A percentile compares a stretch with the other conserved stretches of the same genome.
These are phyloP conservation scores for Leptodactylus fallax DNA, from an alignment of 2,797 vertebrate species.

Conservation along the genomic window DNA sequence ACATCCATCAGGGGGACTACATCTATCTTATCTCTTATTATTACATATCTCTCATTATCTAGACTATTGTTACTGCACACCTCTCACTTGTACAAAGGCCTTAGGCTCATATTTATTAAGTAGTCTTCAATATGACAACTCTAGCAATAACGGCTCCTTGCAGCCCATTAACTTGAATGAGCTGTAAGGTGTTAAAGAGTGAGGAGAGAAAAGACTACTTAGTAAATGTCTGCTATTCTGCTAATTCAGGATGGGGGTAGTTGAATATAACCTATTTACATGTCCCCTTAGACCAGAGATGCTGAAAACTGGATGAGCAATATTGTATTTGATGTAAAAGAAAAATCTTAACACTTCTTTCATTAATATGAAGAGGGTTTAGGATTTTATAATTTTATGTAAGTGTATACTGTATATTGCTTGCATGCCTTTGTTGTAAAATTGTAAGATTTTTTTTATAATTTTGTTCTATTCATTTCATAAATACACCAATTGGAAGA, in stretches of 20 bases:
- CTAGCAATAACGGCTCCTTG: slow-evolving; percentile 40
- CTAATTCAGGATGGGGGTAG: slow-evolving; percentile 22
- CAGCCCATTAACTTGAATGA: slow-evolving; percentile 48
- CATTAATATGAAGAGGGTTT: neutral
- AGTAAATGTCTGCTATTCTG: slow-evolving; percentile 25
- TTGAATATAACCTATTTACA: neutral
- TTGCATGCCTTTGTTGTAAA: neutral
- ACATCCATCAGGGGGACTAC: slow-evolving; percentile 1
- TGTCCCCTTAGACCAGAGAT: neutral
- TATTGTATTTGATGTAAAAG: neutral
- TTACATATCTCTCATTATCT: slow-evolving; percentile 44
- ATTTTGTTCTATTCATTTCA: neutral
- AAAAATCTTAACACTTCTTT: neutral
- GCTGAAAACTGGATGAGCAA: neutral
- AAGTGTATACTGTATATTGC: too few relatives aligned
- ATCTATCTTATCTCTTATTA: slow-evolving; percentile 46
- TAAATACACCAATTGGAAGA: too few relatives aligned
- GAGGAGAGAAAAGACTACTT: slow-evolving; percentile 28
- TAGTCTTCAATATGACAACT: slow-evolving; percentile 43
- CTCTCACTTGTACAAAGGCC: slow-evolving; percentile 43
- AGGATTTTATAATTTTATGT: neutral
- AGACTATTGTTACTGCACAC: slow-evolving; percentile 38
- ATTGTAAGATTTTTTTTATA: neutral
- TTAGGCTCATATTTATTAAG: slow-evolving; percentile 51
- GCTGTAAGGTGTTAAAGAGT: slow-evolving; percentile 37